Conservation (phyloP, 2,113 vertebrate genomes). For the Platysternon megacephalum region DNA sequence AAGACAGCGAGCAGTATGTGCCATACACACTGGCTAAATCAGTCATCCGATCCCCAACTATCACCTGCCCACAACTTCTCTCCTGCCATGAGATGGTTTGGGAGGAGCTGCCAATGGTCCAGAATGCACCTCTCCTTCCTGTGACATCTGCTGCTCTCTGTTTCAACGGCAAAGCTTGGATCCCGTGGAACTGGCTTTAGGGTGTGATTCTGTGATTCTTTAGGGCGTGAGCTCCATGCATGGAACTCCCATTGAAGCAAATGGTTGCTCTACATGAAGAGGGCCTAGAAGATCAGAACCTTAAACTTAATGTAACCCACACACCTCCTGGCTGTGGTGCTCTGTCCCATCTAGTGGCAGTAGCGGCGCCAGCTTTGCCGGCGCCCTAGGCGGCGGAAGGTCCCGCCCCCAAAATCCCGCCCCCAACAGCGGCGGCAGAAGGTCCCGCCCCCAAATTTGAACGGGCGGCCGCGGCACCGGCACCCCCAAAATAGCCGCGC, state of each 20-base stretch:
- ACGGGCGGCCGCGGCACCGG: no score
- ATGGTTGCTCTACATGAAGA: not conserved
- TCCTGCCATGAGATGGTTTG: not conserved
- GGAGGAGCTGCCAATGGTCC: not conserved
- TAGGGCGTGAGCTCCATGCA: not conserved
- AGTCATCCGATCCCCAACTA: accelerated
- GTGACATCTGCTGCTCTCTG: not conserved
- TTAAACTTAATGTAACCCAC: not conserved
- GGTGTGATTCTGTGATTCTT: not conserved
- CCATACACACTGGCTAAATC: accelerated
- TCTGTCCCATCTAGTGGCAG: no score
- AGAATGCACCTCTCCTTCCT: not conserved
- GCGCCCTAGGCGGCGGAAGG: no score
- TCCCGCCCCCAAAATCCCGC: no score
- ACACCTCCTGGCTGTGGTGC: no score
- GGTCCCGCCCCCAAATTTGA: no score
- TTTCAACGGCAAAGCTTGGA: not conserved
- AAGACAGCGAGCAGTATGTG: not conserved
- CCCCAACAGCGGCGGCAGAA: no score
- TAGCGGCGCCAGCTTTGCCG: no score
- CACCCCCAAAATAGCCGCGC: no score
- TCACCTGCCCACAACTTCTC: not conserved
- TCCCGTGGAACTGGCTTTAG: not conserved
- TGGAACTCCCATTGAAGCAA: not conserved
- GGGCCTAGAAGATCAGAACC: not conserved